Evolutionary conservation across 2,113 vertebrate genomes (phyloP).

Genomic region (Varanus salvator): DNA sequence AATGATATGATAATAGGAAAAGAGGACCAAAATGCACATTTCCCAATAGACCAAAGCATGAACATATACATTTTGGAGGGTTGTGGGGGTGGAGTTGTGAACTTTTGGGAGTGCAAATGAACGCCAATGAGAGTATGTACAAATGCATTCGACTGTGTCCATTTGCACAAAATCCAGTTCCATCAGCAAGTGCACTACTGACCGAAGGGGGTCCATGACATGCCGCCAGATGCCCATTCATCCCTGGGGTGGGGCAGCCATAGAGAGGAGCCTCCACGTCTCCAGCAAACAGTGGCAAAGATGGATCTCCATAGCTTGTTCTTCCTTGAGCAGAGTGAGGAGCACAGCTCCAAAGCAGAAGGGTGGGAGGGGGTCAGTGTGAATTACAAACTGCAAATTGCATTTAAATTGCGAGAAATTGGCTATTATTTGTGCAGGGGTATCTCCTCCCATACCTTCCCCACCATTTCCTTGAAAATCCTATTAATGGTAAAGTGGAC

Average conservation of each 20-base stretch:
- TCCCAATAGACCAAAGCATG: too few species aligned
- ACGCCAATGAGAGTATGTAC: too few species aligned
- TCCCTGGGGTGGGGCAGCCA: neutral
- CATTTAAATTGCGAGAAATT: slow-evolving; percentile 57
- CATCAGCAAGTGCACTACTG: too few species aligned
- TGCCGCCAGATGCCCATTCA: too few species aligned
- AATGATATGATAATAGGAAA: too few species aligned
- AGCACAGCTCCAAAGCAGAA: slow-evolving; percentile 43
- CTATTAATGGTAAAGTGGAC: slow-evolving; percentile 68
- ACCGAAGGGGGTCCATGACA: too few species aligned
- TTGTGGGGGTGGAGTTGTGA: too few species aligned
- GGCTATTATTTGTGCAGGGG: slow-evolving; percentile 64
- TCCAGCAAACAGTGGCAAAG: slow-evolving; percentile 46
- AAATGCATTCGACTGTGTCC: too few species aligned
- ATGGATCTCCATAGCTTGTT: slow-evolving; percentile 53
- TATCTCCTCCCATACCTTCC: neutral
- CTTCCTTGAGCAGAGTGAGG: slow-evolving; percentile 56
- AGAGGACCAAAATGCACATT: too few species aligned
- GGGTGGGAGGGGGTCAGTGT: slow-evolving; percentile 29
- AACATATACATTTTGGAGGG: too few species aligned
- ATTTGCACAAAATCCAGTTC: too few species aligned
- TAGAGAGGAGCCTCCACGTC: slow-evolving; percentile 62
- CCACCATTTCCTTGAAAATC: slow-evolving; percentile 45
- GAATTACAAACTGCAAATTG: slow-evolving; percentile 54
- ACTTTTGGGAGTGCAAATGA: too few species aligned